Evolutionary conservation across 2,113 vertebrate species (phyloP), one percentile per base, ranked within the genome.

Genomic region (Alaudala cheleensis): DNA sequence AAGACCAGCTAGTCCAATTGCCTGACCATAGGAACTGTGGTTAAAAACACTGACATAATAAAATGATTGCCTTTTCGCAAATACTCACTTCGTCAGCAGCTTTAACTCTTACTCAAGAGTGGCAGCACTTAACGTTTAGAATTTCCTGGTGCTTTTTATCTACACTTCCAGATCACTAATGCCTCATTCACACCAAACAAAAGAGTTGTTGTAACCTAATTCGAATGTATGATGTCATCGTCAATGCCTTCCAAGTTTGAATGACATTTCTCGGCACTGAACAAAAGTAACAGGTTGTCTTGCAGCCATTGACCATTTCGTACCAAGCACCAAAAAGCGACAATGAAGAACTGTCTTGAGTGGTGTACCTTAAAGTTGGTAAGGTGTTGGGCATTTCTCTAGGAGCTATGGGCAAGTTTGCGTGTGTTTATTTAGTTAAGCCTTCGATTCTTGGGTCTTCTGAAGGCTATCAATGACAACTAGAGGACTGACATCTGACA

Each of bases 171-270:
- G 80, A 77, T 90, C 82, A 29, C 62, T 82, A 72, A 61, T 79
- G 81, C 53, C 79, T 82, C 88, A 73, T 88, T 96, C 85, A 66
- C 82, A 86, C 66, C 34, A 92, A 96, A 96, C 88, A 93, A 93
- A 91, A 88, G 90, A 34, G 66, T 61, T 81, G 85, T 66, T 94
- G 82, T 95, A 80, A 86, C 86, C 90, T 60, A 39, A 64, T 74
- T 54, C 42, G 31, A 77, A 73, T 29, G 82, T 50, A 51, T 94
- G 93, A 96, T 81, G 76, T 97, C 62, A 93, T 88, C 58, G 77
- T 83, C 62, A 54, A 24, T 77, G 90, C 71, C 74, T 86, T 95
- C 88, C 94, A 95, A 92, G 82, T 81, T 0, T 72, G 39, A 81
- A 42, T 51, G 90, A 80, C 42, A 20, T 94, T 88, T 81, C 39